Evolutionary conservation across 2,113 vertebrate species (phyloP), one percentile per base, ranked within the genome.

Genomic region (Syrrhaptes paradoxus): DNA sequence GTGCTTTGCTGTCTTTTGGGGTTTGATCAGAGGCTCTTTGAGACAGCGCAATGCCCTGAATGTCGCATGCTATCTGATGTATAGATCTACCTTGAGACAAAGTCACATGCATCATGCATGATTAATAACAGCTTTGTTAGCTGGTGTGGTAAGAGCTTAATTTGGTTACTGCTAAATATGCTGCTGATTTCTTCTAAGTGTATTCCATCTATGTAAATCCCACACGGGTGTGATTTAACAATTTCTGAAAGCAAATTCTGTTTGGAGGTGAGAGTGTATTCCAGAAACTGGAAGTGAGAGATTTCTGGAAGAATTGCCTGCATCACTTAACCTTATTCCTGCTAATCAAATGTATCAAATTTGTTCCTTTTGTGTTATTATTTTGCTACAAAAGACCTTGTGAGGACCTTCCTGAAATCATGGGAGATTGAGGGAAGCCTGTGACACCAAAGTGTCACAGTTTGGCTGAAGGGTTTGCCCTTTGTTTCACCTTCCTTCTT

Each of bases 111-210:
- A 58, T 85, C 61, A 20, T 65, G 90, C 86, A 71, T 90, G 86
- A 85, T 89, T 93, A 86, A 83, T 89, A 95, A 84, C 75, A 88
- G 63, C 91, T 94, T 96, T 97, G 78, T 94, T 94, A 95, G 78
- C 85, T 87, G 43, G 15, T 76, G 67, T 66, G 55, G 31, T 89
- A 82, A 70, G 48, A 95, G 74, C 89, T 93, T 95, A 94, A 87
- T 94, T 90, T 93, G 90, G 73, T 80, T 89, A 77, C 88, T 90
- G 67, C 84, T 92, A 70, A 85, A 87, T 65, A 78, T 18, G 31
- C 58, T 70, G 7, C 43, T 70, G 34, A 36, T 72, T 95, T 91
- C 55, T 95, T 77, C 61, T 52, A 32, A 66, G 34, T 87, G 85
- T 85, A 46, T 90, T 90, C 61, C 21, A 28, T 87, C 17, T 66